Evolutionary conservation across 2,113 vertebrate species (phyloP).

Genomic region (Pimephales promelas): DNA sequence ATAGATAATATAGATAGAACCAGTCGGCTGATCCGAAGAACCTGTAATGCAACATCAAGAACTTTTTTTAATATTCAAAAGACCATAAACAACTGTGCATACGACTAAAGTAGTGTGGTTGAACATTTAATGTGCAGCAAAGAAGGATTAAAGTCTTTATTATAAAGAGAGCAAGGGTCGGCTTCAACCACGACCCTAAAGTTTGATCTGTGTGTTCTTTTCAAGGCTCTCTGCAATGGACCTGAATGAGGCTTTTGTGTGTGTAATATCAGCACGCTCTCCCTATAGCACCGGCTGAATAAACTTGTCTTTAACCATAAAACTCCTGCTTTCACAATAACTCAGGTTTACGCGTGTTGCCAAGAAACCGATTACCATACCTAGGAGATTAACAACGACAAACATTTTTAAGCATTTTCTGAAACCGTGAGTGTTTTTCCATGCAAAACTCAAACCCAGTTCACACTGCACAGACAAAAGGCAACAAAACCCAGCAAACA

Average conservation of each 20-base stretch:
- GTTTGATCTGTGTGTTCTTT: conserved; percentile 32
- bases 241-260: conserved; percentile 72
- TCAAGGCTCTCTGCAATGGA: neutral
- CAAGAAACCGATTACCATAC: conserved; percentile 29
- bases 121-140: neutral
- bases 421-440: neutral
- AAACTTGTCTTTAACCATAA: conserved; percentile 71
- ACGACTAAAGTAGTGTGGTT: neutral
- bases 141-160: neutral
- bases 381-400: neutral
- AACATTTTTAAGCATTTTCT: neutral
- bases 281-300: conserved; percentile 59
- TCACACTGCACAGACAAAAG: too few species aligned
- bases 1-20: neutral
- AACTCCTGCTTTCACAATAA: conserved; percentile 45
- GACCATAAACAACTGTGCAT: neutral
- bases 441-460: neutral
- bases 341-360: neutral
- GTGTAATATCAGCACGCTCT: conserved; percentile 54
- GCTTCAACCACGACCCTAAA: neutral
- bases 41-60: neutral
- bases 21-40: neutral
- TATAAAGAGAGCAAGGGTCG: neutral
- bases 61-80: neutral
- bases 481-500: too few species aligned